Percentiles rank a stretch among this genome's conserved stretches.
phyloP scores from a whole-genome alignment of 2,113 vertebrate genomes.

The Podocnemis expansa region DNA sequence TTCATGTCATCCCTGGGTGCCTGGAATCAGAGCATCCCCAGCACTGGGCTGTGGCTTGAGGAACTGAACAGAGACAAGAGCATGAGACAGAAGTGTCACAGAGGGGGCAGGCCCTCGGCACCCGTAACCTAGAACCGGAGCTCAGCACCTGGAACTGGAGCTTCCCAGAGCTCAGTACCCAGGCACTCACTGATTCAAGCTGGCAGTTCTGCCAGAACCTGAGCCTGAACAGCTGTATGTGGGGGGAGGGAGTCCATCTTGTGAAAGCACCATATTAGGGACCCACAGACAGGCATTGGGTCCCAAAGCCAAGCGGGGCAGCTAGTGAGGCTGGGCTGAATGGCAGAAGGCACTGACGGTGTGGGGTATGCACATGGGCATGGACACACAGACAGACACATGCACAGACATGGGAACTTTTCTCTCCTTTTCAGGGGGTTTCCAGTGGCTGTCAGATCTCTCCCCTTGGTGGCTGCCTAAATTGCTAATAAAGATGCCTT shows the following conservation, averaged over 20 bases:
- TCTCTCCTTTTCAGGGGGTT: neutral
- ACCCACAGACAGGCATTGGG: no score
- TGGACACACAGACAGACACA: neutral
- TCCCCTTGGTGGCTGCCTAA: neutral
- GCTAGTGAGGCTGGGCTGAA: neutral
- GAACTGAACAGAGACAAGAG: neutral
- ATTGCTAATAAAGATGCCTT: neutral
- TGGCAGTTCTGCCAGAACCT: neutral
- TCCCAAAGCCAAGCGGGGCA: neutral
- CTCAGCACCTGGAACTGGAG: neutral
- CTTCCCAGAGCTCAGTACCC: no score
- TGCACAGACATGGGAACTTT: neutral
- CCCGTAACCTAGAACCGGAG: no score
- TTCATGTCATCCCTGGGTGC: fast-evolving
- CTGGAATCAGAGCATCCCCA: fast-evolving
- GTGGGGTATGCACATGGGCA: neutral
- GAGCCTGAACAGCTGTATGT: neutral
- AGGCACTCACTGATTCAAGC: neutral
- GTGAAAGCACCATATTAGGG: neutral
- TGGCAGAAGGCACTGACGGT: neutral
- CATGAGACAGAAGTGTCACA: no score
- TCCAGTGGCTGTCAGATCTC: neutral
- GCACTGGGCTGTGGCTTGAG: neutral
- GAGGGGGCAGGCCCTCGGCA: neutral
- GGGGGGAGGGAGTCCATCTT: neutral